These are phyloP conservation scores for Carassius gibelio DNA, from an alignment of 2,113 vertebrate species.

Conservation along the genomic window DNA sequence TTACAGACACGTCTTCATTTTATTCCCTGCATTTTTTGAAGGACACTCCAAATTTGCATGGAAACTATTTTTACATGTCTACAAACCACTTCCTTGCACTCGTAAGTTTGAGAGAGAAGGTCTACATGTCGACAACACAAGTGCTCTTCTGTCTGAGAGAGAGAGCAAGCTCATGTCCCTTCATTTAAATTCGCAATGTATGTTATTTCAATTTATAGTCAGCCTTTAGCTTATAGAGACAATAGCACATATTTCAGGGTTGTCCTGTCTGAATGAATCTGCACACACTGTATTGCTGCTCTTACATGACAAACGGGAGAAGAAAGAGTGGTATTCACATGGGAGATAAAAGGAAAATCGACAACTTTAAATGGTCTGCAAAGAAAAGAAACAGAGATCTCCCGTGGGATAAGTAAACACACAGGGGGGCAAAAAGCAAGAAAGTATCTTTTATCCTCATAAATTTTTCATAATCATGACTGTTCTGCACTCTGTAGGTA, in stretches of 20 bases:
- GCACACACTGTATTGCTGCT: background rate
- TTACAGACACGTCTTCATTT: background rate
- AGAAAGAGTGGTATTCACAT: background rate
- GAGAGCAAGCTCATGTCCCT: background rate
- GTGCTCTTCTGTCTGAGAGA: constrained; percentile 13
- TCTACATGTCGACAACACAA: constrained; percentile 5
- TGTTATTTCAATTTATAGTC: background rate
- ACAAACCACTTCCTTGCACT: too few relatives aligned
- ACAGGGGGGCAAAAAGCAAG: background rate
- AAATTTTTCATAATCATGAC: background rate
- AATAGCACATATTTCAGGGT: constrained; percentile 9
- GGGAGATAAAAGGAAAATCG: background rate
- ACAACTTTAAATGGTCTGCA: background rate
- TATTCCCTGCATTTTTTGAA: too few relatives aligned
- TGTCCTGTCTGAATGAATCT: constrained; percentile 14
- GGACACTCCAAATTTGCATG: background rate
- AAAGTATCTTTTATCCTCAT: constrained; percentile 8
- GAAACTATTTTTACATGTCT: too few relatives aligned
- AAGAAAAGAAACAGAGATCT: background rate
- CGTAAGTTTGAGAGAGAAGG: background rate
- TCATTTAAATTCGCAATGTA: background rate
- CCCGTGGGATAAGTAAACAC: background rate
- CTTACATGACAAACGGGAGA: background rate
- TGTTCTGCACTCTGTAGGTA: constrained; percentile 12
- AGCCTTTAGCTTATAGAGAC: background rate